Evolutionary conservation across 2,888 invertebrate genomes (phyloP).

Genomic region (Eupithecia abbreviata): DNA sequence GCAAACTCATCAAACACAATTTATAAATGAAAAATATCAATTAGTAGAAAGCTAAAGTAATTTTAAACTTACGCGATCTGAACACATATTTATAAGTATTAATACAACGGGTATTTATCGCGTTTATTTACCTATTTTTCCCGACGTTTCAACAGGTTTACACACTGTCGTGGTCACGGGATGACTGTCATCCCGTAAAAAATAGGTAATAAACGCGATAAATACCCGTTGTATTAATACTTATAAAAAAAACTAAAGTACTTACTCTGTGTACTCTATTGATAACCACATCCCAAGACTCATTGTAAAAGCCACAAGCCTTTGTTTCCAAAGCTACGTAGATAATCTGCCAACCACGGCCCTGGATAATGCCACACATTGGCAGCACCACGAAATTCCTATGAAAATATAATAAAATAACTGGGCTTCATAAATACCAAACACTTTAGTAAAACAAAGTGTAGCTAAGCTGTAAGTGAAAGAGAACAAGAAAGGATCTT

Average conservation of each 20-base stretch:
- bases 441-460: background rate
- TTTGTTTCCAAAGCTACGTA: conserved; percentile 75
- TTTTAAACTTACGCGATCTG: no score
- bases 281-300: conserved; percentile 74
- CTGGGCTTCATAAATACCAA: background rate
- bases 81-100: no score
- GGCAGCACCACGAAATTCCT: conserved; percentile 71
- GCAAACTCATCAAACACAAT: no score
- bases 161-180: no score
- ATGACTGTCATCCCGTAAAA: no score
- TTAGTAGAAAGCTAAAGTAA: background rate
- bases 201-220: no score
- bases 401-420: background rate
- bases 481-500: conserved; percentile 45
- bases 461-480: background rate
- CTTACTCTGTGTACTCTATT: conserved; percentile 71
- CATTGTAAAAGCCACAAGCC: conserved; percentile 68
- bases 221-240: no score
- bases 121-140: no score
- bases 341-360: conserved; percentile 77
- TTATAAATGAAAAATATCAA: no score
- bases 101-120: no score
- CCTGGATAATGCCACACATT: conserved; percentile 74
- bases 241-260: background rate
- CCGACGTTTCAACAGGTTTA: no score